phyloP scores from a whole-genome alignment of 2,797 vertebrate genomes.

The Gymnoscopelus braueri region DNA sequence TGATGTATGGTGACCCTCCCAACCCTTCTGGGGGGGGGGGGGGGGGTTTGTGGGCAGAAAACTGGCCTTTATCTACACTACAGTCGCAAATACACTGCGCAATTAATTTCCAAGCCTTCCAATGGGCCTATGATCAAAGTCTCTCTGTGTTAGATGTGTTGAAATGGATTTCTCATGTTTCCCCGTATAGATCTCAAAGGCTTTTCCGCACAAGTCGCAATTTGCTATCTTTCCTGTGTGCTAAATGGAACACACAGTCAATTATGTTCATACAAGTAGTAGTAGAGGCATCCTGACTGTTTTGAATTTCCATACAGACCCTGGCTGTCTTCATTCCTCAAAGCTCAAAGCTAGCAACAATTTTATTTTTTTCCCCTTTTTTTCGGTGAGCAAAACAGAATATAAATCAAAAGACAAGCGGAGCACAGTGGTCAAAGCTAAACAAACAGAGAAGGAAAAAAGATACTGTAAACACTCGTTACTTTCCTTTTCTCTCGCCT shows the following conservation, averaged over 20 bases:
- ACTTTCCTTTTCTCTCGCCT: slow-evolving; percentile 27
- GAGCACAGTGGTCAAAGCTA: slow-evolving; percentile 36
- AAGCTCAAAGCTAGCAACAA: not conserved
- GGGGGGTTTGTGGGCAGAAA: slow-evolving; percentile 13
- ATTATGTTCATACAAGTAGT: slow-evolving; percentile 28
- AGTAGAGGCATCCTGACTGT: slow-evolving; percentile 10
- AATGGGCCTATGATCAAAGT: slow-evolving; percentile 63
- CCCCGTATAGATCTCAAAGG: slow-evolving; percentile 55
- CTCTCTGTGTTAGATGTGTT: slow-evolving; percentile 50
- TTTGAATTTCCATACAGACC: slow-evolving; percentile 11
- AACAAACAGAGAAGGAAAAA: slow-evolving; percentile 29
- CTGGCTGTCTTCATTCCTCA: slow-evolving; percentile 1
- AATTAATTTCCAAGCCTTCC: slow-evolving; percentile 55
- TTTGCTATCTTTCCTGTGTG: slow-evolving; percentile 30
- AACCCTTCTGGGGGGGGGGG: slow-evolving; percentile 19
- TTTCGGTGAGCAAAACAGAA: slow-evolving; percentile 41
- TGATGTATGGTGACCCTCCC: slow-evolving; percentile 36
- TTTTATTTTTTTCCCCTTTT: slow-evolving; percentile 13
- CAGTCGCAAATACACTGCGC: slow-evolving; percentile 29
- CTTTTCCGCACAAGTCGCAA: slow-evolving; percentile 42
- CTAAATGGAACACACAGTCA: slow-evolving; percentile 37
- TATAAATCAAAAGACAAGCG: slow-evolving; percentile 31
- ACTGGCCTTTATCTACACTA: slow-evolving; percentile 49
- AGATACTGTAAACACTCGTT: slow-evolving; percentile 27
- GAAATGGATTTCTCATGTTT: slow-evolving; percentile 68